These are phyloP conservation scores for Sebastes matsubarae DNA, from an alignment of 2,797 vertebrate species.

Conservation along the genomic window DNA sequence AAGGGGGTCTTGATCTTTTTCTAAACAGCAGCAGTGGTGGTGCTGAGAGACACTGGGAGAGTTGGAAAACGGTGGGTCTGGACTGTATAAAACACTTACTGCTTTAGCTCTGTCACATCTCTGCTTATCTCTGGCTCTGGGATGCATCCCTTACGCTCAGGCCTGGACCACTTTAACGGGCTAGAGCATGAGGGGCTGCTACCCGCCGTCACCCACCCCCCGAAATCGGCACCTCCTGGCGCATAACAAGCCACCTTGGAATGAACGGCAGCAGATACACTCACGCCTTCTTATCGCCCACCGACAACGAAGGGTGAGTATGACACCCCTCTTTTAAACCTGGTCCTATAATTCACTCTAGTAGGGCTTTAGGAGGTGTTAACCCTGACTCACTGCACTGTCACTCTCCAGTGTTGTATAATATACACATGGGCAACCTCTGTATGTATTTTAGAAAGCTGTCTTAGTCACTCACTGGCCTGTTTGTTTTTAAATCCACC, in stretches of 20 bases:
- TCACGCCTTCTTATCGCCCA: constrained; percentile 49
- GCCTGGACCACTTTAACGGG: constrained; percentile 55
- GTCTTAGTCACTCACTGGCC: constrained; percentile 13
- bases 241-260: constrained; percentile 24
- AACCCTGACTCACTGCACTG: constrained; percentile 15
- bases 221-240: constrained; percentile 40
- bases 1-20: constrained; percentile 55
- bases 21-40: constrained; percentile 47
- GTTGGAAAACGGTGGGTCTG: constrained; percentile 41
- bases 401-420: constrained; percentile 17
- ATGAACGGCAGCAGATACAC: constrained; percentile 31
- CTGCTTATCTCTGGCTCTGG: constrained; percentile 71
- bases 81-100: constrained; percentile 61
- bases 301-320: constrained; percentile 37
- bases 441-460: constrained; percentile 13
- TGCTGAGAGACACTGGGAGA: constrained; percentile 42
- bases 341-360: constrained; percentile 25
- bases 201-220: neutral
- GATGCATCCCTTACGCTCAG: constrained; percentile 57
- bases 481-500: constrained; percentile 53
- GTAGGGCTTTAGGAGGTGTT: constrained; percentile 29
- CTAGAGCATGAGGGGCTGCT: constrained; percentile 17
- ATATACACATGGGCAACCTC: constrained; percentile 2
- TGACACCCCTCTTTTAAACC: constrained; percentile 43
- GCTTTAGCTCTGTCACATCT: constrained; percentile 46